A percentile compares a stretch with the other conserved stretches of the same genome.
These are phyloP conservation scores for Heliocidaris erythrogramma DNA, from an alignment of 35 echinoderm and acorn worm genomes.

Conservation along the genomic window DNA sequence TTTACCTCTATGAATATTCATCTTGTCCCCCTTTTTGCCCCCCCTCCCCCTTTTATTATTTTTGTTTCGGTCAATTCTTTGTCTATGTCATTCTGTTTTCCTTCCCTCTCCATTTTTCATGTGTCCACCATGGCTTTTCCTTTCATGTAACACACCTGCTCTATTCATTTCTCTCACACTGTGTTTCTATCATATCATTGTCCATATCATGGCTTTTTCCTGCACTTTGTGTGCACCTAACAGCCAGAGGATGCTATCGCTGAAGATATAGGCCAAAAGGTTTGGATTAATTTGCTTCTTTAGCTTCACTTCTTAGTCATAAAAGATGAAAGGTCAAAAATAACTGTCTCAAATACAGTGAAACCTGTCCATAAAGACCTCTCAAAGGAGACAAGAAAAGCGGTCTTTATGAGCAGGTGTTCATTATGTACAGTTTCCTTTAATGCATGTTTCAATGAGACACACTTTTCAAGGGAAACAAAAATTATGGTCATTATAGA, in stretches of 20 bases:
- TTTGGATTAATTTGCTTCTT: not conserved
- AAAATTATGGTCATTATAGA: too few species aligned
- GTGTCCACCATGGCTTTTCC: too few species aligned
- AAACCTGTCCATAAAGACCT: too few species aligned
- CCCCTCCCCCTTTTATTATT: too few species aligned
- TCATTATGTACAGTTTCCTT: too few species aligned
- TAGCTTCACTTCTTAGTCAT: not conserved
- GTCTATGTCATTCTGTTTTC: not conserved
- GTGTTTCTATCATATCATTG: not conserved
- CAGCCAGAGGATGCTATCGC: not conserved
- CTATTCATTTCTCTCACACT: not conserved
- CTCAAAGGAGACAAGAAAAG: too few species aligned
- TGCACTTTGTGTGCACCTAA: not conserved
- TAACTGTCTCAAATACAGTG: too few species aligned
- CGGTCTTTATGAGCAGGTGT: too few species aligned
- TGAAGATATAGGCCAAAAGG: constrained; percentile 9
- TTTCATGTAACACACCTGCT: too few species aligned
- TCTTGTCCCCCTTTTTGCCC: not conserved
- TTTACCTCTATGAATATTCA: not conserved
- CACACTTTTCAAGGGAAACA: too few species aligned
- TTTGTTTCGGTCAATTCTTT: not conserved
- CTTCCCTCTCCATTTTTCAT: too few species aligned
- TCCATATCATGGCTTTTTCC: not conserved
- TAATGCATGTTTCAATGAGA: too few species aligned
- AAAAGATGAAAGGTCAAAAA: not conserved